These are phyloP conservation scores for Nymphalis polychloros DNA, from an alignment of 2,888 invertebrate species.

Conservation along the genomic window DNA sequence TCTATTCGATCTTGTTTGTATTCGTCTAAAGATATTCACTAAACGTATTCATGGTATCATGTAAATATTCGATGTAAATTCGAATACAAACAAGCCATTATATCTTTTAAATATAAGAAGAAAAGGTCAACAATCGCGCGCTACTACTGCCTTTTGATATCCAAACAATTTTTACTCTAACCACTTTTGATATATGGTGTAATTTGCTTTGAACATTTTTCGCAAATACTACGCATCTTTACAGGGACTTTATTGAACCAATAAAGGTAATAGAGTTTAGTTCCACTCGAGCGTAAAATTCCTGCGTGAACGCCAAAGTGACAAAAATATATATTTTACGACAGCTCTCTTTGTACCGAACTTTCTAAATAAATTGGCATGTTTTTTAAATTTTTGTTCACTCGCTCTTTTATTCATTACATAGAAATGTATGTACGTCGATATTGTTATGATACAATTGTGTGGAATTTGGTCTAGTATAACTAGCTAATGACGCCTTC, in stretches of 20 bases:
- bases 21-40: conserved; percentile 15
- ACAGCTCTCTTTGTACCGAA: neutral
- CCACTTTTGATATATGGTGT: conserved; percentile 9
- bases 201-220: conserved; percentile 4
- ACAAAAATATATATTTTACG: conserved; percentile 9
- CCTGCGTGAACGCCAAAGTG: conserved; percentile 16
- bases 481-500: no score
- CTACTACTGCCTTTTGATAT: conserved; percentile 12
- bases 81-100: conserved; percentile 14
- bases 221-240: conserved; percentile 18
- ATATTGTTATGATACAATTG: no score
- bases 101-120: conserved; percentile 21
- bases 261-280: conserved; percentile 24
- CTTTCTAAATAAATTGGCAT: conserved; percentile 6
- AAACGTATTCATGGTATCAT: conserved; percentile 13
- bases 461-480: no score
- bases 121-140: conserved; percentile 23
- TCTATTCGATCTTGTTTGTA: conserved; percentile 18
- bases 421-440: no score
- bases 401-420: neutral
- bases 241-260: conserved; percentile 25
- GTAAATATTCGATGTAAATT: conserved; percentile 19
- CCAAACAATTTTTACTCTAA: conserved; percentile 12
- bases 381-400: neutral
- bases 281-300: conserved; percentile 24